phyloP scores from a whole-genome alignment of 2,797 vertebrate genomes.

The Hippocampus kuda region DNA sequence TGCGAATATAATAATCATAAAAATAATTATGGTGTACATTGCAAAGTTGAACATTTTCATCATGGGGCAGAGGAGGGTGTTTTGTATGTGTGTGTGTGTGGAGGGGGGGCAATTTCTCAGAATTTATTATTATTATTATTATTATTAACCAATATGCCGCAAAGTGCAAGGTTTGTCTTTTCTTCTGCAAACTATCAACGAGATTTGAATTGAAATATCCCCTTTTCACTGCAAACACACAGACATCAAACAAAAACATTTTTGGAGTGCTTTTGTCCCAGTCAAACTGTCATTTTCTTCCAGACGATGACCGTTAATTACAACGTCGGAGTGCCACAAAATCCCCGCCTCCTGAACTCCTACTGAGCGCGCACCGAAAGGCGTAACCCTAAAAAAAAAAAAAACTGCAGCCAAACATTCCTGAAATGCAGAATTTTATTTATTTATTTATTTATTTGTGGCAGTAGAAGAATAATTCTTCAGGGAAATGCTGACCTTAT shows the following conservation, averaged over 20 bases:
- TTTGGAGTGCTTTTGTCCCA: neutral
- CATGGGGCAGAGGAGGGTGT: too few relatives aligned
- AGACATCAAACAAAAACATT: neutral
- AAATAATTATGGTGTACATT: too few relatives aligned
- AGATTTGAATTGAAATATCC: neutral
- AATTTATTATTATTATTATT: too few relatives aligned
- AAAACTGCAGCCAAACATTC: conserved; percentile 37
- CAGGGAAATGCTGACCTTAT: neutral
- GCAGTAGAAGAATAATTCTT: neutral
- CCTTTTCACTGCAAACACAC: neutral
- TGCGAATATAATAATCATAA: too few relatives aligned
- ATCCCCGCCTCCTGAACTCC: conserved; percentile 45
- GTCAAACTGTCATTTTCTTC: conserved; percentile 1
- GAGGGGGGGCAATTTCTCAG: too few relatives aligned
- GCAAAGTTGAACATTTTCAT: too few relatives aligned
- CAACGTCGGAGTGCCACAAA: conserved; percentile 37
- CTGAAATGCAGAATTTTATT: conserved; percentile 14
- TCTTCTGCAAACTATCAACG: neutral
- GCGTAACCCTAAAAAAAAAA: conserved; percentile 17
- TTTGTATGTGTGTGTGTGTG: neutral
- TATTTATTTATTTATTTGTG: neutral
- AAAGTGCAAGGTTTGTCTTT: neutral
- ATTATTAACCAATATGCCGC: neutral
- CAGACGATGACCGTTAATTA: conserved; percentile 52
- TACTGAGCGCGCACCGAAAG: conserved; percentile 29